Conservation (phyloP, 2,888 invertebrate genomes). For the Lissocephala sabroskyi region DNA sequence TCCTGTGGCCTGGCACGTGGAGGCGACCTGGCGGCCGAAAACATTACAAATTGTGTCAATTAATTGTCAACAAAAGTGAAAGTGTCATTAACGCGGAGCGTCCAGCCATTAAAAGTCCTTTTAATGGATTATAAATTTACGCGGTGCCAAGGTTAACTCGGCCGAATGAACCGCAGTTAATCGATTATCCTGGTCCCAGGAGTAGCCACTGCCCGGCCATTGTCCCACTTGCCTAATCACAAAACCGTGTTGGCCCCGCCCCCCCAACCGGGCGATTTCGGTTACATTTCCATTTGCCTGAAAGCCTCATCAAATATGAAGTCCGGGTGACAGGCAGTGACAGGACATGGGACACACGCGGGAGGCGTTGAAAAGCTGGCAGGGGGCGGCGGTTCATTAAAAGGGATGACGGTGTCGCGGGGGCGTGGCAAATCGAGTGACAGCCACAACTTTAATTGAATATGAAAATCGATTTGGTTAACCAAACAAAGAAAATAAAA, state of each 20-base stretch:
- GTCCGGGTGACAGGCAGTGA: too few species aligned
- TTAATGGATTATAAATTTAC: slow-evolving; percentile 54
- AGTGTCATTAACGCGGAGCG: slow-evolving; percentile 44
- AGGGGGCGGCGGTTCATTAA: too few species aligned
- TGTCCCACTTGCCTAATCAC: slow-evolving; percentile 1
- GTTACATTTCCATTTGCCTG: slow-evolving; percentile 23
- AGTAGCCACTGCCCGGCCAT: neutral
- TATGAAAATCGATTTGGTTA: slow-evolving; percentile 30
- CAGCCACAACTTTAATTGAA: slow-evolving; percentile 17
- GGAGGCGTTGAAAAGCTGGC: slow-evolving; percentile 11
- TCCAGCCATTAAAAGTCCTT: slow-evolving; percentile 10
- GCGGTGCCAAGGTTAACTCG: slow-evolving; percentile 47
- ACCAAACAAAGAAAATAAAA: too few species aligned
- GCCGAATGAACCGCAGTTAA: too few species aligned
- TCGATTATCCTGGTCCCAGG: too few species aligned
- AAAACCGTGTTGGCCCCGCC: neutral
- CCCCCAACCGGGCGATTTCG: neutral
- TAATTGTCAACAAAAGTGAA: slow-evolving; percentile 59
- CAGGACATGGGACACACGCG: neutral
- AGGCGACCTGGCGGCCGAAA: slow-evolving; percentile 38
- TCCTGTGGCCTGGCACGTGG: slow-evolving; percentile 1
- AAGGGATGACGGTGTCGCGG: too few species aligned
- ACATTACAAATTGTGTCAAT: slow-evolving; percentile 58
- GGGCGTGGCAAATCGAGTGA: neutral
- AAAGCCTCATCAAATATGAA: slow-evolving; percentile 40